Conservation (phyloP, 2,888 invertebrate species). For the Drosophila barbarae region DNA sequence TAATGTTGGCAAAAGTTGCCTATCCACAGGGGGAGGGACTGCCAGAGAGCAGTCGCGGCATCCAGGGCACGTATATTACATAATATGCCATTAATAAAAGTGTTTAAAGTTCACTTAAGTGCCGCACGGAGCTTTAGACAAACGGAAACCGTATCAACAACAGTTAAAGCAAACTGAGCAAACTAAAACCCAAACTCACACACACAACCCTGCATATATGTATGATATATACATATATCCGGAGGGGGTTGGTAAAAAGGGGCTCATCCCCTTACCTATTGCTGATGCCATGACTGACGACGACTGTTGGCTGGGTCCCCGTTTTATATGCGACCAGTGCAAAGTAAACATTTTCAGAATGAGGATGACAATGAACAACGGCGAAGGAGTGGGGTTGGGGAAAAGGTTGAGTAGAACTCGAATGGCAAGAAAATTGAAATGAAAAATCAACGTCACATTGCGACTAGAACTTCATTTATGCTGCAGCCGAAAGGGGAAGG, state of each 20-base stretch:
- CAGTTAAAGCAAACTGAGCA: constrained; percentile 64
- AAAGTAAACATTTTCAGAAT: constrained; percentile 59
- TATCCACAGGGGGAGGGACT: constrained; percentile 4
- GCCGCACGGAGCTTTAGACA: constrained; percentile 74
- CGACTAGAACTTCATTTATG: constrained; percentile 37
- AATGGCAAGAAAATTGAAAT: constrained; percentile 54
- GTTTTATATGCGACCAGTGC: constrained; percentile 68
- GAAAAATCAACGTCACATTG: constrained; percentile 68
- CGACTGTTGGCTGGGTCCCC: constrained; percentile 32
- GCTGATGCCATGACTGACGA: constrained; percentile 52
- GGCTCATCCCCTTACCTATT: constrained; percentile 14
- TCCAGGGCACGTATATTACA: constrained; percentile 68
- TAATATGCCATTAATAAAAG: constrained; percentile 75
- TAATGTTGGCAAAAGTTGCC: constrained; percentile 66
- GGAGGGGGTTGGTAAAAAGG: background rate
- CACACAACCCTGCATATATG: background rate
- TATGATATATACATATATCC: background rate
- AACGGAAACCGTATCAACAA: constrained; percentile 74
- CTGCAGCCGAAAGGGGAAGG: constrained; percentile 7
- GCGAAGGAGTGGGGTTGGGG: background rate
- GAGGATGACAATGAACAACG: constrained; percentile 23
- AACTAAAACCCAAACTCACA: constrained; percentile 50
- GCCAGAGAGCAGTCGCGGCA: background rate
- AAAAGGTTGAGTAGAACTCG: constrained; percentile 18
- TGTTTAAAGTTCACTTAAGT: constrained; percentile 75